Conservation (phyloP, 2,797 vertebrate genomes). For the Coendou prehensilis region DNA sequence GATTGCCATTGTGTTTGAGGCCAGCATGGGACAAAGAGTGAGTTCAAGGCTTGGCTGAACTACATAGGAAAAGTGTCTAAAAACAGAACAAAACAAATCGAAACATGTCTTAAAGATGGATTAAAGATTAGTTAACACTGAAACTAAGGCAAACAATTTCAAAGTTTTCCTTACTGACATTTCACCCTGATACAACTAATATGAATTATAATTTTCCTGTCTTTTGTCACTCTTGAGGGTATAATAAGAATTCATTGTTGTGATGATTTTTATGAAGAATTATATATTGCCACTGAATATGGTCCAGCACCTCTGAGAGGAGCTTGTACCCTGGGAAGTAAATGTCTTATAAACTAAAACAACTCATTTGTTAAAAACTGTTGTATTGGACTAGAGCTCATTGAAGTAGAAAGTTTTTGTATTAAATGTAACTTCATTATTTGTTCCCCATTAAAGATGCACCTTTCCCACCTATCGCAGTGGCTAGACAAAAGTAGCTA, state of each 20-base stretch:
- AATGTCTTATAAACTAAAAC: not conserved
- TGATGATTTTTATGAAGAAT: conserved; percentile 8
- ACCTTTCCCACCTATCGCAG: rapidly evolving
- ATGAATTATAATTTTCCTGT: not conserved
- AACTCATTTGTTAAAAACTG: not conserved
- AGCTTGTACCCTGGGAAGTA: not conserved
- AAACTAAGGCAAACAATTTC: not conserved
- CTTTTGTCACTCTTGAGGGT: not conserved
- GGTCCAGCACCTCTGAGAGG: not conserved
- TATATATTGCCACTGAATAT: not conserved
- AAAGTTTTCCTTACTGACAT: not conserved
- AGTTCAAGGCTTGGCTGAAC: not conserved
- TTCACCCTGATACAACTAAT: not conserved
- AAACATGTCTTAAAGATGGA: not conserved
- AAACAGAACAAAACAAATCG: not conserved
- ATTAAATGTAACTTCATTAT: not conserved
- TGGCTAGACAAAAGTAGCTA: not conserved
- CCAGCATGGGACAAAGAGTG: not conserved
- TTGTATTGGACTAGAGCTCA: not conserved
- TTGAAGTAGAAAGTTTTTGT: not conserved
- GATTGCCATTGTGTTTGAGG: not conserved
- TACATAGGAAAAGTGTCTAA: not conserved
- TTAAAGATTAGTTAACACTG: not conserved
- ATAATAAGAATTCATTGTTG: not conserved
- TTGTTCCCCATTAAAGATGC: not conserved